Evolutionary conservation across 2,113 vertebrate species (phyloP).

Genomic region (Macheiramphus alcinus): DNA sequence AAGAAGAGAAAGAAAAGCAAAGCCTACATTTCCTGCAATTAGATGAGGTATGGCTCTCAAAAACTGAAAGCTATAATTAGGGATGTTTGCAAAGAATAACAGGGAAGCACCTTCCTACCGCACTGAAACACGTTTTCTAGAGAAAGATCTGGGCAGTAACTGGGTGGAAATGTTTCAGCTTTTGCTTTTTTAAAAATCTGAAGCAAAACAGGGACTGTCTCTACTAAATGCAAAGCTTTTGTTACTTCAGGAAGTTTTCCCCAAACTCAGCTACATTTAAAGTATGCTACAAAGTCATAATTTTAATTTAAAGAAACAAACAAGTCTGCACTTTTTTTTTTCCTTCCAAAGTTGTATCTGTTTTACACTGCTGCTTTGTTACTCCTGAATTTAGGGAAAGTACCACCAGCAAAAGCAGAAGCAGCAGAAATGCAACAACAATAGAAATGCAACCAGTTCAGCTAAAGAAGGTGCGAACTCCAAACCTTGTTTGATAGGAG

Average conservation of each 20-base stretch:
- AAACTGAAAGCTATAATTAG: conserved; percentile 41
- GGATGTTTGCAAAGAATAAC: not conserved
- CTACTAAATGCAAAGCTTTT: not conserved
- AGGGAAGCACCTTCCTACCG: not conserved
- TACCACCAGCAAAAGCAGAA: not conserved
- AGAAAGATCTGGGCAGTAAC: not conserved
- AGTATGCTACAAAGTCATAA: not conserved
- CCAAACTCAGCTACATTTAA: not conserved
- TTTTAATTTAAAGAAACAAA: not conserved
- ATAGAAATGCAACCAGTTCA: not conserved
- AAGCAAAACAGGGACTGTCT: not conserved
- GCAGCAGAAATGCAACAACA: not conserved
- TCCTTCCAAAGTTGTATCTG: not conserved
- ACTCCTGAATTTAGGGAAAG: not conserved
- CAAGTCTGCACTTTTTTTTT: not conserved
- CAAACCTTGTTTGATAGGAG: not conserved
- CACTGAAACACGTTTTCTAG: not conserved
- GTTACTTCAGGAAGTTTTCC: not conserved
- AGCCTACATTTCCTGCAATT: conserved; percentile 28
- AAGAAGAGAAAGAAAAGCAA: not conserved
- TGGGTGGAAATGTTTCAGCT: not conserved
- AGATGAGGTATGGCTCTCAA: conserved; percentile 32
- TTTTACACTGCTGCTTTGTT: not conserved
- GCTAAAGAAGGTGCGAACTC: not conserved
- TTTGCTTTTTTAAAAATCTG: not conserved